Evolutionary conservation across 2,888 invertebrate genomes (phyloP).

Genomic region (Nasonovia ribisnigri): DNA sequence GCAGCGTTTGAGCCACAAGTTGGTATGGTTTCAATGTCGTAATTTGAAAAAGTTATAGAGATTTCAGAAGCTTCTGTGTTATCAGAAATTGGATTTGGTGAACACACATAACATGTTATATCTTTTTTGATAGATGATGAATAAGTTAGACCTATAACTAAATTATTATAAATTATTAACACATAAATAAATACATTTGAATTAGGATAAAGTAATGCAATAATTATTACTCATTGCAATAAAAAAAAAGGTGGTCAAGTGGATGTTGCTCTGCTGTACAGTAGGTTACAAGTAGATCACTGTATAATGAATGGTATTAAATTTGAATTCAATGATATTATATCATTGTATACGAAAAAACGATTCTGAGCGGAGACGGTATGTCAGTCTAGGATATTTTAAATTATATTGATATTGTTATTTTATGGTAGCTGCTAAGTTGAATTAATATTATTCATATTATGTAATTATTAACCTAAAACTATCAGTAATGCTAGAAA

Average conservation of each 20-base stretch:
- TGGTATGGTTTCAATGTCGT: slow-evolving; percentile 40
- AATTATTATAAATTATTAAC: neutral
- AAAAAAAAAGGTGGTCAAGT: neutral
- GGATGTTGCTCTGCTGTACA: too few species aligned
- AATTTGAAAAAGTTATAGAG: slow-evolving; percentile 24
- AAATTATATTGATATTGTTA: too few species aligned
- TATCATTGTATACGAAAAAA: too few species aligned
- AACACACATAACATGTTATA: slow-evolving; percentile 53
- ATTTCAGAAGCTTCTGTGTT: slow-evolving; percentile 26
- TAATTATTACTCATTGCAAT: neutral
- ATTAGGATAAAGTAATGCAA: neutral
- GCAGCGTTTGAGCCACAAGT: slow-evolving; percentile 46
- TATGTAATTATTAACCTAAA: too few species aligned
- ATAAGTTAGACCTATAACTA: slow-evolving; percentile 25
- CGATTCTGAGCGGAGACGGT: too few species aligned
- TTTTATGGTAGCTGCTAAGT: too few species aligned
- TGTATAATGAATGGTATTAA: too few species aligned
- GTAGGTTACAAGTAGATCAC: too few species aligned
- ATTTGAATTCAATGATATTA: too few species aligned
- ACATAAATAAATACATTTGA: neutral
- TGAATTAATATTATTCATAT: too few species aligned
- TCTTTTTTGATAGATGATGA: slow-evolving; percentile 23
- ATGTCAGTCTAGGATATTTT: too few species aligned
- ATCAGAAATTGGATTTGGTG: neutral
- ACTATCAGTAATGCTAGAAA: too few species aligned